A percentile compares a stretch with the other conserved stretches of the same genome.
phyloP scores from a whole-genome alignment of 1,140 invertebrate genomes.

The Bombyx mandarina region DNA sequence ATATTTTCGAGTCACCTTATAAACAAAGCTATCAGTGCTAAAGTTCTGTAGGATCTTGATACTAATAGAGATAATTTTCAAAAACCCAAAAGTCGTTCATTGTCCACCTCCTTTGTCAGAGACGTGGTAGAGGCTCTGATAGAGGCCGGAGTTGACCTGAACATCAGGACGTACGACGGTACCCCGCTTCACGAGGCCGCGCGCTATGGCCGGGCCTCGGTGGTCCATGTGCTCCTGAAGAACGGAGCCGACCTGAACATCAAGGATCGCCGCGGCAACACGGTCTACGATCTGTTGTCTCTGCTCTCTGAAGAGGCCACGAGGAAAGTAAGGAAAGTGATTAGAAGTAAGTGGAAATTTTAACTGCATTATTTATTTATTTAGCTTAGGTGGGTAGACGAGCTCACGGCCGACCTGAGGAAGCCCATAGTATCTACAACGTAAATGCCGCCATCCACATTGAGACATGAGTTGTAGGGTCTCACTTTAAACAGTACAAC shows the following conservation, averaged over 20 bases:
- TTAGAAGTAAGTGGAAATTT: conserved; percentile 79
- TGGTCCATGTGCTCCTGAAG: conserved; percentile 87
- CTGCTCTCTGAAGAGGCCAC: conserved; percentile 92
- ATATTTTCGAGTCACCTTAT: no score
- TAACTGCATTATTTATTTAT: background rate
- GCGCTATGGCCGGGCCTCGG: conserved; percentile 92
- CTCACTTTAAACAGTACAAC: no score
- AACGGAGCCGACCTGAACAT: conserved; percentile 87
- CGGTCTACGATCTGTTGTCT: conserved; percentile 88
- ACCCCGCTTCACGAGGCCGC: conserved; percentile 96
- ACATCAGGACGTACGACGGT: conserved; percentile 88
- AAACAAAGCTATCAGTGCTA: no score
- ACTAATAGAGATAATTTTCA: no score
- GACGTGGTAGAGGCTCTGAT: conserved; percentile 88
- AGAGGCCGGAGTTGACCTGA: conserved; percentile 89
- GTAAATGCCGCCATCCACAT: no score
- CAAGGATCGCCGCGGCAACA: conserved; percentile 83
- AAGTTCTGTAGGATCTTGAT: no score
- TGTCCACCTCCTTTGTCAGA: conserved; percentile 55
- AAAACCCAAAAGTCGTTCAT: no score
- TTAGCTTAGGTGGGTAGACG: background rate
- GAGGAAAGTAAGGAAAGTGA: conserved; percentile 85
- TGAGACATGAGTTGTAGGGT: no score
- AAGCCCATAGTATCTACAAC: no score
- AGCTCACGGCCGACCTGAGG: no score